These are phyloP conservation scores for Tyria jacobaeae DNA, from an alignment of 2,888 invertebrate genomes.

Conservation along the genomic window DNA sequence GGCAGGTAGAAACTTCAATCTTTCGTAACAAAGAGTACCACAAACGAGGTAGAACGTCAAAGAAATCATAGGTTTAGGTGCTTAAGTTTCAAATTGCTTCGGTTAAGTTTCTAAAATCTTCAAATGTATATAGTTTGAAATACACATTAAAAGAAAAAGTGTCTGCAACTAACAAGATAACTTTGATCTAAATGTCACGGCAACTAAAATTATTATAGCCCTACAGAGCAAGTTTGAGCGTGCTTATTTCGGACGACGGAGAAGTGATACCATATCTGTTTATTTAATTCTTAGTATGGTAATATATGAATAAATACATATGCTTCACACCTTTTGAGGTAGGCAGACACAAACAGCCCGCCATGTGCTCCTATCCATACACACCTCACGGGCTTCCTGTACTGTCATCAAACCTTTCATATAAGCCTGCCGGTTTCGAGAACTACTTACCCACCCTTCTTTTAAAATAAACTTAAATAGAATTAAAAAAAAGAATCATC, in stretches of 20 bases:
- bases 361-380: no score
- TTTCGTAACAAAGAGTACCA: not conserved
- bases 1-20: not conserved
- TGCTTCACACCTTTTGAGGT: no score
- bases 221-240: not conserved
- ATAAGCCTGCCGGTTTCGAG: no score
- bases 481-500: no score
- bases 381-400: no score
- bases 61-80: not conserved
- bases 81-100: not conserved
- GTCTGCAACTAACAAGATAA: not conserved
- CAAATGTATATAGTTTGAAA: not conserved
- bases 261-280: no score
- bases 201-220: not conserved
- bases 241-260: not conserved
- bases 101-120: not conserved
- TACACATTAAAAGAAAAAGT: not conserved
- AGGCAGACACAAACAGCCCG: no score
- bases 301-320: no score
- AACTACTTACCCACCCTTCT: no score
- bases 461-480: no score
- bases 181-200: not conserved
- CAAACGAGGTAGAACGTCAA: not conserved
- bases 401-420: no score
- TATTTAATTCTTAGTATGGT: no score